These are phyloP conservation scores for Apodemus agrarius DNA, from an alignment of 2,797 vertebrate species.

Conservation along the genomic window DNA sequence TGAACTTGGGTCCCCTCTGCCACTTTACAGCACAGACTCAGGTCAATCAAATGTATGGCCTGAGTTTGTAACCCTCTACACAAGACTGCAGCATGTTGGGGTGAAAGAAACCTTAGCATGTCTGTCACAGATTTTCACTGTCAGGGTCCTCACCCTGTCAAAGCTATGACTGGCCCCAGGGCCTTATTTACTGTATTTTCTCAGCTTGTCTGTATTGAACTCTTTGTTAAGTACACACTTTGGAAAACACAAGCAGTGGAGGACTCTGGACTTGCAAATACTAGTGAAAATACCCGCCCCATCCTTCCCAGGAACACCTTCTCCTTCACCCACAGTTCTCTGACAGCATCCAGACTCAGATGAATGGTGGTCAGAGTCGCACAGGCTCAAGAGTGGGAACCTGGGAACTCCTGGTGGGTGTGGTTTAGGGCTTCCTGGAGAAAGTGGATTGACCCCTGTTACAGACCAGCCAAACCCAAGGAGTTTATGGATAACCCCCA, in stretches of 20 bases:
- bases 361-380: neutral
- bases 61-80: neutral
- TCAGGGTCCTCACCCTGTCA: neutral
- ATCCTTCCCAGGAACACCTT: neutral
- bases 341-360: neutral
- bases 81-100: neutral
- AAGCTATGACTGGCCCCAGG: neutral
- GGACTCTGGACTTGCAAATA: neutral
- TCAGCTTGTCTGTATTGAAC: neutral
- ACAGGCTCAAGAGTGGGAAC: rapidly evolving
- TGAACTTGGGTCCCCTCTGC: neutral
- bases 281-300: neutral
- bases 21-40: neutral
- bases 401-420: neutral
- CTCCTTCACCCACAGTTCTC: neutral
- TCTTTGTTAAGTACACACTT: neutral
- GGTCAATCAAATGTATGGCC: neutral
- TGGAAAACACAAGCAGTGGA: neutral
- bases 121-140: neutral
- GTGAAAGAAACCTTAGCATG: neutral
- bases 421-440: neutral
- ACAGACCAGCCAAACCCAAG: neutral
- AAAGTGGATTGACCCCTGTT: neutral
- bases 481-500: neutral
- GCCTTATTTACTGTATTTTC: neutral